A percentile compares a stretch with the other conserved stretches of the same genome.
These are phyloP conservation scores for Dipodomys stephensi DNA, from an alignment of 2,113 vertebrate species.

Conservation along the genomic window DNA sequence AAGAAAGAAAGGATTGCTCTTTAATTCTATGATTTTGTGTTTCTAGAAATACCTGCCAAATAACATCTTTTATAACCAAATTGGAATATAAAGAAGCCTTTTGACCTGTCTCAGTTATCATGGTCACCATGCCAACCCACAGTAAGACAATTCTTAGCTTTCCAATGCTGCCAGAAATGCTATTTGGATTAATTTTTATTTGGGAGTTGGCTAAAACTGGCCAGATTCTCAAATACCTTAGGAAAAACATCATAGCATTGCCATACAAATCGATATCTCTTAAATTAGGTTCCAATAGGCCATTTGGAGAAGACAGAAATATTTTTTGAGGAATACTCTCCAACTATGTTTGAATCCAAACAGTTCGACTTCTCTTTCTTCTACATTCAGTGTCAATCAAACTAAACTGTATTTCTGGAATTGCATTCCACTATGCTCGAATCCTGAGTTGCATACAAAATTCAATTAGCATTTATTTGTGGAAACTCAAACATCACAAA, in stretches of 20 bases:
- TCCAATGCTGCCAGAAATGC: constrained; percentile 43
- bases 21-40: not conserved
- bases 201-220: constrained; percentile 40
- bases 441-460: constrained; percentile 41
- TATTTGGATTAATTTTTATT: constrained; percentile 56
- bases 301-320: not conserved
- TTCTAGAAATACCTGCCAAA: constrained; percentile 39
- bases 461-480: constrained; percentile 16
- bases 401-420: constrained; percentile 21
- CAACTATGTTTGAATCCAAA: constrained; percentile 36
- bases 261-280: constrained; percentile 15
- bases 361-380: not conserved
- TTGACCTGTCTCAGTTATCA: not conserved
- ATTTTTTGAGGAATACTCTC: not conserved
- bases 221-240: constrained; percentile 18
- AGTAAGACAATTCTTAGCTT: not conserved
- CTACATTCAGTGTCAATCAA: constrained; percentile 10
- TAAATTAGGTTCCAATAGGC: constrained; percentile 41
- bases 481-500: not conserved
- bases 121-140: not conserved
- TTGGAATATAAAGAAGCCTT: not conserved
- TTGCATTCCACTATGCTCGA: not conserved
- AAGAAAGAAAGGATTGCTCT: not conserved
- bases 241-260: constrained; percentile 10
- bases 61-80: not conserved